phyloP scores from a whole-genome alignment of 37 sponge, comb jelly and placozoan species.

The Aplysina aerophoba region DNA sequence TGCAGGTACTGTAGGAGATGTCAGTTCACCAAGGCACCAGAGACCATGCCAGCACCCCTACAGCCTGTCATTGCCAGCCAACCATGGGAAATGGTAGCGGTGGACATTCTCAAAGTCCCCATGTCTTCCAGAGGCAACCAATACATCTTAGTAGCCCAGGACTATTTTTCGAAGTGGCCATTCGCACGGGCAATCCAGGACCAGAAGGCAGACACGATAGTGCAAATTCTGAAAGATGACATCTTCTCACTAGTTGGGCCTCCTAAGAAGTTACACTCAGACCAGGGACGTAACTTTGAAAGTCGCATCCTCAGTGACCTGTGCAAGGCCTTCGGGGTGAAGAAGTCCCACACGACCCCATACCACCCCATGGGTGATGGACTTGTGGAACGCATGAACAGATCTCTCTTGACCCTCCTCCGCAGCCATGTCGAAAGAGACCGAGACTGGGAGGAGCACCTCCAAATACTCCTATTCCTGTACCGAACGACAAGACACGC shows the following conservation, averaged over 20 bases:
- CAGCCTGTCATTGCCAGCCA: slow-evolving; percentile 24
- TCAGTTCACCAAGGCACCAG: slow-evolving; percentile 10
- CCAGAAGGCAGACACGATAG: slow-evolving; percentile 22
- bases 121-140: slow-evolving; percentile 9
- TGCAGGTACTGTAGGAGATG: background rate
- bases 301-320: slow-evolving; percentile 10
- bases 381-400: too few relatives aligned
- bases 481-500: slow-evolving; percentile 27
- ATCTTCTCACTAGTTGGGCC: background rate
- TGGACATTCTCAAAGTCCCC: slow-evolving; percentile 24
- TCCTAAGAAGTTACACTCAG: slow-evolving; percentile 5
- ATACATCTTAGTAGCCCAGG: slow-evolving; percentile 4
- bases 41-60: slow-evolving; percentile 6
- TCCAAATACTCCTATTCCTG: slow-evolving; percentile 14
- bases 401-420: too few relatives aligned
- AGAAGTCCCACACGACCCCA: slow-evolving; percentile 8
- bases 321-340: slow-evolving; percentile 11
- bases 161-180: slow-evolving; percentile 26
- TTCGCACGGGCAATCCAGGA: slow-evolving; percentile 13
- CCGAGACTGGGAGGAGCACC: slow-evolving; percentile 6
- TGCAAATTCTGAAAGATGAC: background rate
- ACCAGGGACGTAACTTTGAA: slow-evolving; percentile 18
- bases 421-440: background rate
- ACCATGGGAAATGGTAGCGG: slow-evolving; percentile 23
- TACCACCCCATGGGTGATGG: too few relatives aligned